phyloP scores from a whole-genome alignment of 2,113 vertebrate species.

The Aegypius monachus region DNA sequence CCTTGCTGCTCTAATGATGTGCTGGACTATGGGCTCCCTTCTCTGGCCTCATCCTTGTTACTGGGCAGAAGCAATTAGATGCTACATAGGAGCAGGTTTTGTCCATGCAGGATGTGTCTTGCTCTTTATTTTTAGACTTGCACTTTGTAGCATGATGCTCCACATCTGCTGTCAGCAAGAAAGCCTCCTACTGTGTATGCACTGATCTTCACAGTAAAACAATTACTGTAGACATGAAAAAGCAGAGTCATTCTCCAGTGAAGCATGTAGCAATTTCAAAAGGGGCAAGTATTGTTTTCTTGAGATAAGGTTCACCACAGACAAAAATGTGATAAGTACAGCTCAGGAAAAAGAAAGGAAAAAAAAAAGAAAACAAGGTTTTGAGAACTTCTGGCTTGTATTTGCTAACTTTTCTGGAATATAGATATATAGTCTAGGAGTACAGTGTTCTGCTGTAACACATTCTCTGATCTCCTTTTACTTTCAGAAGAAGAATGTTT shows the following conservation, averaged over 20 bases:
- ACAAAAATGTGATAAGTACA: neutral
- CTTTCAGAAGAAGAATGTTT: slow-evolving; percentile 85
- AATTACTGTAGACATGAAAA: neutral
- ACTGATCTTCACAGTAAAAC: neutral
- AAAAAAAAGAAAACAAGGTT: neutral
- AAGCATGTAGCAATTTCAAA: neutral
- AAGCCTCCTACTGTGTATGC: neutral
- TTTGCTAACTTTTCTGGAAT: neutral
- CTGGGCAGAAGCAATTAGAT: neutral
- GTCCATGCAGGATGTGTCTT: neutral
- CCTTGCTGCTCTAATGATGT: neutral
- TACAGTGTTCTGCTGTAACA: neutral
- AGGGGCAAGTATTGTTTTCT: neutral
- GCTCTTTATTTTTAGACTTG: neutral
- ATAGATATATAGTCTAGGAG: neutral
- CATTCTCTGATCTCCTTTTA: slow-evolving; percentile 21
- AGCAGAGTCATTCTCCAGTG: neutral
- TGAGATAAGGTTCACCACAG: neutral
- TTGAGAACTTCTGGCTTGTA: neutral
- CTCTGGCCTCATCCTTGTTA: neutral
- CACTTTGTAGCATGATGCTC: neutral
- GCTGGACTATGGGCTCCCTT: neutral
- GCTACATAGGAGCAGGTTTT: neutral
- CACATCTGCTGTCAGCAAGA: neutral
- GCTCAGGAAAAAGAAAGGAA: neutral